Base-by-base conservation (phyloP, 2,797 vertebrate species). In the Hyperoplus lanceolatus region DNA sequence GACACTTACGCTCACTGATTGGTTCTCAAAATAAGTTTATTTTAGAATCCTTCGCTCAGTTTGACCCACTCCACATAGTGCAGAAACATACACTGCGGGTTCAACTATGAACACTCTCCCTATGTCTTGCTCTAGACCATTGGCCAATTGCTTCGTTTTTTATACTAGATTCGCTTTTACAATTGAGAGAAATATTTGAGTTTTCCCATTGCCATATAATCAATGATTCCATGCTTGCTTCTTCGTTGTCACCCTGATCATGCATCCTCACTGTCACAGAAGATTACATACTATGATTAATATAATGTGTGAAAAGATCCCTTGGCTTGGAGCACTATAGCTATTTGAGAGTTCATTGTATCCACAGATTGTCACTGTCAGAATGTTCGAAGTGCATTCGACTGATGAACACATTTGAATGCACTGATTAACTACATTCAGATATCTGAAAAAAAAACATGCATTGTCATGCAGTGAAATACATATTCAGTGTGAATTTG, bases 91-190 rank as follows among this genome's bases (percentile, higher is more conserved):
- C 72, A 75, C 80, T 58, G 62, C 61, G 87, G 81, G 80, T 79
- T 65, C 69, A 87, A 77, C 69, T 68, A 70, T 90, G 85, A 87
- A 86, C 29, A 29, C 84, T 84, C 60, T 78, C 3, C 65, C 66
- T 60, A 75, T 84, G 51, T 41, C 43, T 51, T 63, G 16, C 68
- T 78, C 63, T 70, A 81, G 80, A 75, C 88, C 87, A 90, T 92
- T 86, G 85, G 54, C 57, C 48, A 75, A 21, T 81, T 66, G n/a
- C 67, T 72, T 80, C 53, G 18, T 80, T 68, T 79, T 29, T 80
- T 81, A 87, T 84, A 59, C 86, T 61, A 54, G 78, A 65, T 76
- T 73, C 41, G 29, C 29, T 29, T 58, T 70, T 76, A 64, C 70
- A 46, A 80, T 36, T 57, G 57, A 59, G 54, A 58, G 49, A 42